Evolutionary conservation across 1,140 invertebrate genomes (phyloP), one percentile per base, ranked within the genome.

Genomic region (Conus betulinus): DNA sequence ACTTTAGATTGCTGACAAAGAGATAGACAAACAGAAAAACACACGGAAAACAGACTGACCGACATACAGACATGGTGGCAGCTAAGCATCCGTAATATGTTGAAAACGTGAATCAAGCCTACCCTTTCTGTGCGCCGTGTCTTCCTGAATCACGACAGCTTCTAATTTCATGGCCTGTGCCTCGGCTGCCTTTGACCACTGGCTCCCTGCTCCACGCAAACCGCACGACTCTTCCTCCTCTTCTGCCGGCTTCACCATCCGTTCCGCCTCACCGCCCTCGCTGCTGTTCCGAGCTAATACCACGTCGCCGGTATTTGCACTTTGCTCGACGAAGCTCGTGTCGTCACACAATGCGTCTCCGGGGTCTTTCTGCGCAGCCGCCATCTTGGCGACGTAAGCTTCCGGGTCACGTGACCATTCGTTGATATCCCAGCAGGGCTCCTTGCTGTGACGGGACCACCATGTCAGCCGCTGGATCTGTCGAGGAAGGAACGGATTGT

Each of bases 401-500:
- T 86, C 57, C 11, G 63, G 63, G 13, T 74, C 87, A 53, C 57
- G 53, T 79, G 52, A 76, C 90, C 90, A 89, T 57, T 88, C 83
- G 53, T 92, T 90, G 76, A 95, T 93, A 57, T 95, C 93, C 15
- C 95, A 79, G 13, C 96, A 90, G 13, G 94, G 93, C 81, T 94
- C 84, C 27, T 90, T 89, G 89, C 95, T 96, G 84, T 94, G 90
- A 0, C 95, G 89, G 10, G 95, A 95, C 94, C 94, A 95, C 91
- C 94, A 96, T 0, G 95, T 95, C 10, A 96, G 89, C 39, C 96
- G 93, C 84, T 95, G 91, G 10, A 96, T 88, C 95, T 96, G 90
- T 52, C 89, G 90, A 57, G 55, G 55, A 60, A 60, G 4, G 8
- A 60, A 8, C 15, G 57, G 0, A 57, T 57, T 60, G 39, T 39